These are phyloP conservation scores for Corythoichthys haematopterus DNA, from an alignment of 2,113 vertebrate species.

Conservation along the genomic window DNA sequence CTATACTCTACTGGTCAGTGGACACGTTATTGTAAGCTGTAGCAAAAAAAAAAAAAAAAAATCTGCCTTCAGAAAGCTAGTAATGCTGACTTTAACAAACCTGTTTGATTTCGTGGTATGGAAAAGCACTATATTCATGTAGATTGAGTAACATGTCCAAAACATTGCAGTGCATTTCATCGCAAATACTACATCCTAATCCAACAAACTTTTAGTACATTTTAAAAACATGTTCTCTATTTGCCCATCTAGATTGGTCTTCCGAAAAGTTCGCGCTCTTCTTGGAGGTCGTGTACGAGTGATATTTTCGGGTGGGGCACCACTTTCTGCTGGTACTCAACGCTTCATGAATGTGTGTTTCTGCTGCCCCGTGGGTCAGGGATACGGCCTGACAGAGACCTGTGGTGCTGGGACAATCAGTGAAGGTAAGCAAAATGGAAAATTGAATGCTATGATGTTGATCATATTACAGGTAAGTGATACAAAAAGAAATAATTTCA, in stretches of 20 bases:
- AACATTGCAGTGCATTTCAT: neutral
- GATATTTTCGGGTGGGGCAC: conserved; percentile 88
- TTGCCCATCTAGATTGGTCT: conserved; percentile 79
- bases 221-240: neutral
- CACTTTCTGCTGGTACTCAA: conserved; percentile 87
- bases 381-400: conserved; percentile 91
- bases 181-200: neutral
- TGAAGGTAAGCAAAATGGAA: conserved; percentile 69
- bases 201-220: neutral
- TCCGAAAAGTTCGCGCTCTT: conserved; percentile 83
- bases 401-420: conserved; percentile 87
- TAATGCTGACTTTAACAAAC: neutral
- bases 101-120: no score
- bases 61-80: neutral
- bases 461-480: neutral
- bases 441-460: neutral
- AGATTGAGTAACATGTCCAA: neutral
- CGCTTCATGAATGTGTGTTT: conserved; percentile 98
- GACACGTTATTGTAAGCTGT: no score
- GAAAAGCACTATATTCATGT: no score
- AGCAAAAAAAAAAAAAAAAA: neutral
- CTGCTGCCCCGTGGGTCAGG: conserved; percentile 93
- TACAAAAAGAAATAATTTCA: neutral
- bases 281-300: conserved; percentile 84
- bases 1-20: no score